Percentiles rank a stretch among this genome's conserved stretches.
These are phyloP conservation scores for Ascaphus truei DNA, from an alignment of 2,113 vertebrate genomes.

Conservation along the genomic window DNA sequence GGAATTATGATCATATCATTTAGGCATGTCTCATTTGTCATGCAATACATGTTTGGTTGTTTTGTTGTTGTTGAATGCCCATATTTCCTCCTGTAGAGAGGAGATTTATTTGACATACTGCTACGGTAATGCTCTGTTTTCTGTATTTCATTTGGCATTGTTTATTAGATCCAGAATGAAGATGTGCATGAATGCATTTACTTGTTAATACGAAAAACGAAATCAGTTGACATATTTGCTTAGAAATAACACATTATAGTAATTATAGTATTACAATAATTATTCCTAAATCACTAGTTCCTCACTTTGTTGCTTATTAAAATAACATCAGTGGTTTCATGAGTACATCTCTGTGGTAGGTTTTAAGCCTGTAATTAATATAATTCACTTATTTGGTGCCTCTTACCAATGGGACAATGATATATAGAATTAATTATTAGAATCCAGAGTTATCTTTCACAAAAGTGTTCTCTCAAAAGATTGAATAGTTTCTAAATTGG, in stretches of 20 bases:
- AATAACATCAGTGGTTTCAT: neutral
- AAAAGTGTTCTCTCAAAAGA: neutral
- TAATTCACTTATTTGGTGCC: neutral
- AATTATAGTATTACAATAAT: neutral
- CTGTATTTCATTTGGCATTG: neutral
- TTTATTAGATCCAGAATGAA: neutral
- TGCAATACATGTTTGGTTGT: no score
- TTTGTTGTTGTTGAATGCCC: no score
- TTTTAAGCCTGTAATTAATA: neutral
- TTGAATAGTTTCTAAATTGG: neutral
- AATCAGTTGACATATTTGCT: conserved; percentile 16
- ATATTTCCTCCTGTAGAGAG: no score
- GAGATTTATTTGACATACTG: no score
- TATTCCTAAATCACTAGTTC: neutral
- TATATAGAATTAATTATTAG: neutral
- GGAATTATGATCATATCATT: no score
- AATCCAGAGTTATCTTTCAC: neutral
- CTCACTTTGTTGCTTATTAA: neutral
- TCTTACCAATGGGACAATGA: neutral
- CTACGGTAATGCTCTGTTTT: no score
- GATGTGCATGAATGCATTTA: conserved; percentile 15
- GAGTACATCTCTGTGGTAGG: neutral
- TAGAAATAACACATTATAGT: neutral
- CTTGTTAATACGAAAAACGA: conserved; percentile 1
- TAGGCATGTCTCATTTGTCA: no score